Evolutionary conservation across 1,140 invertebrate genomes (phyloP).

Genomic region (Macrocentrus cingulum): DNA sequence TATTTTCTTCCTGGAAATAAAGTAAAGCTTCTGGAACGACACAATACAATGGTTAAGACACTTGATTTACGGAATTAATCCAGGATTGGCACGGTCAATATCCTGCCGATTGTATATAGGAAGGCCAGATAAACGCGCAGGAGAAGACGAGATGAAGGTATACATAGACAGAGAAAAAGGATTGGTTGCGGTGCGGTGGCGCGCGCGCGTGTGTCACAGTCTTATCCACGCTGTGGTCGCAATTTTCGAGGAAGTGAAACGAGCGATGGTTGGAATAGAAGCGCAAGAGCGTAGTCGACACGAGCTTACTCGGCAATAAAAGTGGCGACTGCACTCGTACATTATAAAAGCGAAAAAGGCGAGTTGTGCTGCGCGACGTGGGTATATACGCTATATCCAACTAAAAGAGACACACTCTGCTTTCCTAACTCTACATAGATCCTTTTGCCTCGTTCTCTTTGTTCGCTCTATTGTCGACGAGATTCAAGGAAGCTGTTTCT

Average conservation of each 20-base stretch:
- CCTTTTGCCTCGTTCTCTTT: slow-evolving; percentile 9
- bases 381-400: slow-evolving; percentile 9
- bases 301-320: slow-evolving; percentile 26
- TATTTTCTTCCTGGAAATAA: background rate
- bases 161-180: background rate
- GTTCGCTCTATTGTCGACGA: slow-evolving; percentile 12
- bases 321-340: slow-evolving; percentile 20
- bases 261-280: slow-evolving; percentile 1
- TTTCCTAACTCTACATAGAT: background rate
- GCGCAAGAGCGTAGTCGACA: background rate
- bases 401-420: background rate
- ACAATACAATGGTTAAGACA: slow-evolving; percentile 9
- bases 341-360: slow-evolving; percentile 10
- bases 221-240: slow-evolving; percentile 14
- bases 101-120: background rate
- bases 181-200: background rate
- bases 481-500: slow-evolving; percentile 17
- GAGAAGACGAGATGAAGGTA: background rate
- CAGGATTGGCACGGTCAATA: slow-evolving; percentile 13
- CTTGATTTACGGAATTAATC: slow-evolving; percentile 16
- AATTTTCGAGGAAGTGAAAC: slow-evolving; percentile 13
- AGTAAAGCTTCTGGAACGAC: background rate
- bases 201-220: background rate
- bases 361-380: background rate
- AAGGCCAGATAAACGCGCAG: background rate